Percentiles rank a stretch among this genome's conserved stretches.
Evolutionary conservation across 2,113 vertebrate genomes (phyloP).

Genomic region (Recurvirostra avosetta): DNA sequence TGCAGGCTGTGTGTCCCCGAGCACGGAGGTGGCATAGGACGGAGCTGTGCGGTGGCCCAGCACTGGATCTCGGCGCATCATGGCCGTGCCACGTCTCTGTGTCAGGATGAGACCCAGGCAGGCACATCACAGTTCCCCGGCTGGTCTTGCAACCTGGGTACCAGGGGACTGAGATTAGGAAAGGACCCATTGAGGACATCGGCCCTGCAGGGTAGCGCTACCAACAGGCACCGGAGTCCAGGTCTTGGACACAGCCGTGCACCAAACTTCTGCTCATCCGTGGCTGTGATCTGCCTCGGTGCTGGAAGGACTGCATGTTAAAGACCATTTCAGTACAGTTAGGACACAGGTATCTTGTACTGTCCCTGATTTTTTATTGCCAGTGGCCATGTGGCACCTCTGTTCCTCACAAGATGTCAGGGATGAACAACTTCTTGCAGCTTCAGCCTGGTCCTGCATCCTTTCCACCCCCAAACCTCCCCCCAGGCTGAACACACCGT

Average conservation of each 20-base stretch:
- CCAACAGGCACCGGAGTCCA: accelerated
- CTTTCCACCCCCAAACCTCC: not conserved
- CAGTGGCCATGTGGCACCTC: not conserved
- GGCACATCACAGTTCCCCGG: not conserved
- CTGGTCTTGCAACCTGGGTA: not conserved
- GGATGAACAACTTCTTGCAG: not conserved
- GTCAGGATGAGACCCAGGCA: not conserved
- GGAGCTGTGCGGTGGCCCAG: not conserved
- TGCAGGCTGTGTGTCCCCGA: accelerated
- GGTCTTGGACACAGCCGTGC: accelerated
- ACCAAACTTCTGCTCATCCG: accelerated
- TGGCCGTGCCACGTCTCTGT: accelerated
- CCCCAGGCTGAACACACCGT: not conserved
- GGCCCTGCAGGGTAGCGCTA: not conserved
- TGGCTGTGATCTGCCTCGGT: accelerated
- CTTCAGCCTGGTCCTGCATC: not conserved
- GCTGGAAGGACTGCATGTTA: accelerated
- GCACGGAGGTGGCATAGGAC: not conserved
- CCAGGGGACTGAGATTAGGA: accelerated
- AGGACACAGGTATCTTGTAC: not conserved
- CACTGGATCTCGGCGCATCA: accelerated
- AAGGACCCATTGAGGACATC: accelerated
- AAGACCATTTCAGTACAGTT: accelerated
- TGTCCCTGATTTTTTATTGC: not conserved
- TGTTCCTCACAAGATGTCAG: not conserved